Conservation (phyloP, 2,888 invertebrate species). For the Brachynemurus nebulosus region DNA sequence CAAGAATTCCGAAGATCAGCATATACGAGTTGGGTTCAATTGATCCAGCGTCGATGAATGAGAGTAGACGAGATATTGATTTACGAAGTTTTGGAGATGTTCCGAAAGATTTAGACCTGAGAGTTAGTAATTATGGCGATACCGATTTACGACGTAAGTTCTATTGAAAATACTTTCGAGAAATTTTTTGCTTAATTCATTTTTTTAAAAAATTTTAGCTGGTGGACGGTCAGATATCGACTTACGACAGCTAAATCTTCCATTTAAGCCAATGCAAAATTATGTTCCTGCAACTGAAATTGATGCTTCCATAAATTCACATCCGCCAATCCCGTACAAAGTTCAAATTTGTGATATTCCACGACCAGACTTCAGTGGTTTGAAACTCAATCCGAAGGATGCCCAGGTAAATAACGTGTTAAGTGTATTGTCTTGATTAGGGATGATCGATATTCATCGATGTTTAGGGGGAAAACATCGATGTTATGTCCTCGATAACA, state of each 20-base stretch:
- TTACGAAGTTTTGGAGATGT: conserved; percentile 28
- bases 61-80: conserved; percentile 37
- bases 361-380: conserved; percentile 58
- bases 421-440: neutral
- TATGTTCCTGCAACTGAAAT: conserved; percentile 78
- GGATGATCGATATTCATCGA: neutral
- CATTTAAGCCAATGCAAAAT: conserved; percentile 64
- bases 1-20: conserved; percentile 32
- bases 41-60: conserved; percentile 35
- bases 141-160: conserved; percentile 45
- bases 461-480: neutral
- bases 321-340: conserved; percentile 59
- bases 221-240: conserved; percentile 53
- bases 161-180: neutral
- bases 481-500: neutral
- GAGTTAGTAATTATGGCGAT: conserved; percentile 43
- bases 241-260: conserved; percentile 51
- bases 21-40: conserved; percentile 47
- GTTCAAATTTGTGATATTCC: conserved; percentile 48
- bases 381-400: conserved; percentile 54
- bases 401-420: conserved; percentile 36
- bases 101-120: conserved; percentile 36
- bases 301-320: conserved; percentile 66
- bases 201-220: conserved; percentile 7
- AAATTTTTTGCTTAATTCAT: neutral